phyloP scores from a whole-genome alignment of 30 jellyfish, hydroid and myxozoan species.

The Pelagia noctiluca region DNA sequence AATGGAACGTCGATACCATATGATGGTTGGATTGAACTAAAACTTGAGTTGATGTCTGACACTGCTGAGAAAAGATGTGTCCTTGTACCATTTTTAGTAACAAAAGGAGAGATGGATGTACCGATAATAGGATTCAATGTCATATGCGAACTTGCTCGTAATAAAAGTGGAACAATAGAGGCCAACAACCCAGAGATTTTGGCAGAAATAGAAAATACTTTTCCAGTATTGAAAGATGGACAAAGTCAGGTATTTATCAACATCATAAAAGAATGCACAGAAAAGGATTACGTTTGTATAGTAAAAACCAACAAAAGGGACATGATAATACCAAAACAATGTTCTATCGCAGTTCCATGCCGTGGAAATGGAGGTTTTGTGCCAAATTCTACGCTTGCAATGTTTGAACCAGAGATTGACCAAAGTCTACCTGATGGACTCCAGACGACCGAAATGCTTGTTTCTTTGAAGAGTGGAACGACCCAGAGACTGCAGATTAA shows the following conservation, averaged over 20 bases:
- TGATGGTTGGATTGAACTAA: constrained; percentile 25
- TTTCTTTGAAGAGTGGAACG: constrained; percentile 10
- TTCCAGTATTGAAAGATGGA: neutral
- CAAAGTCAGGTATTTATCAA: too few relatives aligned
- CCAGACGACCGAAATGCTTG: constrained; percentile 13
- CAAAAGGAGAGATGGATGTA: too few relatives aligned
- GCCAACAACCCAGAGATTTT: too few relatives aligned
- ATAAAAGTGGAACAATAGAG: too few relatives aligned
- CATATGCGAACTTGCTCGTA: too few relatives aligned
- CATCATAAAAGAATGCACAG: neutral
- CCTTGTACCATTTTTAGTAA: constrained; percentile 22
- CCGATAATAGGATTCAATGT: too few relatives aligned
- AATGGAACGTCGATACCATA: constrained; percentile 49
- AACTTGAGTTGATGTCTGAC: neutral
- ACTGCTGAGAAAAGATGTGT: neutral
- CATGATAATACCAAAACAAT: constrained; percentile 17
- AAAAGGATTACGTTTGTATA: neutral
- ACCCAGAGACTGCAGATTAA: constrained; percentile 3
- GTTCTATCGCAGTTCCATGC: neutral
- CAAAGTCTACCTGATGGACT: constrained; percentile 12
- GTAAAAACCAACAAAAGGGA: neutral
- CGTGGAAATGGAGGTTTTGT: constrained; percentile 1
- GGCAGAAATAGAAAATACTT: neutral
- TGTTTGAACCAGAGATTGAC: constrained; percentile 13
- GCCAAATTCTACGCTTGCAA: constrained; percentile 10